phyloP scores from a whole-genome alignment of 2,888 invertebrate genomes.

The Myopa testacea region DNA sequence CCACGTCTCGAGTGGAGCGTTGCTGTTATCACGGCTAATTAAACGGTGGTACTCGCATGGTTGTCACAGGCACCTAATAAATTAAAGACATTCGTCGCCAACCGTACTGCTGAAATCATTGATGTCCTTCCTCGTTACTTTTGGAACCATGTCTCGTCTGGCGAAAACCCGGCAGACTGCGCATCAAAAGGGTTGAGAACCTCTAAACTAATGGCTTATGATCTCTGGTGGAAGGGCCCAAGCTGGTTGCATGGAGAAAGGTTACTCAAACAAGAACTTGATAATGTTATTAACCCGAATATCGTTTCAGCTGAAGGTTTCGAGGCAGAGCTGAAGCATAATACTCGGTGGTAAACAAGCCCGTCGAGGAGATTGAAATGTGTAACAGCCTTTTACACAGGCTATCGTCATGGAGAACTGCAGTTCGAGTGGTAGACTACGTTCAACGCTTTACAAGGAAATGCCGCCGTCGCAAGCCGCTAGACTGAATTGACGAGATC shows the following conservation, averaged over 20 bases:
- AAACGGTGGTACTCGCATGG: neutral
- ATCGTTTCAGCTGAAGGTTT: too few relatives aligned
- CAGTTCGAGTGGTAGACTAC: neutral
- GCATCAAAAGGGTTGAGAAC: conserved; percentile 19
- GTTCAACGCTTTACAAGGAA: too few relatives aligned
- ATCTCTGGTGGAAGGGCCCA: conserved; percentile 25
- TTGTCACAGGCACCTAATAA: neutral
- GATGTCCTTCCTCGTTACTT: neutral
- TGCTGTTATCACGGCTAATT: neutral
- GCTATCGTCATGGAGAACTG: conserved; percentile 14
- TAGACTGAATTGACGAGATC: conserved; percentile 20
- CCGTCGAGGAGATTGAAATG: too few relatives aligned
- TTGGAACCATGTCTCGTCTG: conserved; percentile 19
- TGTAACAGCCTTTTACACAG: neutral
- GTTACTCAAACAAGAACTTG: neutral
- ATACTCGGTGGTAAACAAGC: too few relatives aligned
- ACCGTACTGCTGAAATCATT: neutral
- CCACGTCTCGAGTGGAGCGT: neutral
- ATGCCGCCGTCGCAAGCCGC: too few relatives aligned
- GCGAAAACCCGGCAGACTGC: conserved; percentile 23
- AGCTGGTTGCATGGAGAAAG: neutral
- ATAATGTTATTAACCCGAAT: neutral
- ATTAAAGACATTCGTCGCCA: conserved; percentile 11
- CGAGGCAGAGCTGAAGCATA: too few relatives aligned
- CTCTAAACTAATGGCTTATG: neutral